These are phyloP conservation scores for Oreochromis mossambicus DNA, from an alignment of 2,797 vertebrate species.

Conservation along the genomic window DNA sequence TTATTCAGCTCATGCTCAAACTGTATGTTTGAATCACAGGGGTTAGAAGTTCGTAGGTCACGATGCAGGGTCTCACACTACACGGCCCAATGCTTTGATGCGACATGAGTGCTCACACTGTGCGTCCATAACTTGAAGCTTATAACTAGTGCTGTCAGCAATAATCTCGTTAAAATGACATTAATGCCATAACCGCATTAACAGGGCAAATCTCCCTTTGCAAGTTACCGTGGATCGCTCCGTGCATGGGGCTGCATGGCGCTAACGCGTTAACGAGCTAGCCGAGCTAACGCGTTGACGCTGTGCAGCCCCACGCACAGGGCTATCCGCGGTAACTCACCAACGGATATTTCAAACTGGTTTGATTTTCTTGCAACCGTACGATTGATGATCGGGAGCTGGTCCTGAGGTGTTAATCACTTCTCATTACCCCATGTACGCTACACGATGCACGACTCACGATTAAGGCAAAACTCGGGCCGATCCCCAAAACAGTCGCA, in stretches of 20 bases:
- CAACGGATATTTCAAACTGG: neutral
- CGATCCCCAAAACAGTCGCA: neutral
- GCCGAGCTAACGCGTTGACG: accelerated
- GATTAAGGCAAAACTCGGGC: neutral
- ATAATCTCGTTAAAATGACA: neutral
- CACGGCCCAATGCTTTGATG: neutral
- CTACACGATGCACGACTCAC: neutral
- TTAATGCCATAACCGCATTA: neutral
- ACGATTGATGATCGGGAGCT: neutral
- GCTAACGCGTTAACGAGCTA: neutral
- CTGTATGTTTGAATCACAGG: neutral
- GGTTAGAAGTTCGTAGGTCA: neutral
- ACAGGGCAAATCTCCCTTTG: accelerated
- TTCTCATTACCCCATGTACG: neutral
- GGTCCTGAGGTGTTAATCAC: neutral
- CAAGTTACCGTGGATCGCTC: accelerated
- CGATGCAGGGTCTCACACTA: neutral
- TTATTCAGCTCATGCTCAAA: neutral
- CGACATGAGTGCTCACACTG: neutral
- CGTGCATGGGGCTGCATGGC: neutral
- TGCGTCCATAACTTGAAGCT: neutral
- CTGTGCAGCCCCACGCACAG: accelerated
- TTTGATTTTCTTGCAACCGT: neutral
- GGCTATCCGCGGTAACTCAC: accelerated
- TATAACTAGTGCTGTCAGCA: neutral